Percentiles rank a stretch among this genome's conserved stretches.
Evolutionary conservation across 2,888 invertebrate genomes (phyloP).

Genomic region (Lasioglossum villosulum): DNA sequence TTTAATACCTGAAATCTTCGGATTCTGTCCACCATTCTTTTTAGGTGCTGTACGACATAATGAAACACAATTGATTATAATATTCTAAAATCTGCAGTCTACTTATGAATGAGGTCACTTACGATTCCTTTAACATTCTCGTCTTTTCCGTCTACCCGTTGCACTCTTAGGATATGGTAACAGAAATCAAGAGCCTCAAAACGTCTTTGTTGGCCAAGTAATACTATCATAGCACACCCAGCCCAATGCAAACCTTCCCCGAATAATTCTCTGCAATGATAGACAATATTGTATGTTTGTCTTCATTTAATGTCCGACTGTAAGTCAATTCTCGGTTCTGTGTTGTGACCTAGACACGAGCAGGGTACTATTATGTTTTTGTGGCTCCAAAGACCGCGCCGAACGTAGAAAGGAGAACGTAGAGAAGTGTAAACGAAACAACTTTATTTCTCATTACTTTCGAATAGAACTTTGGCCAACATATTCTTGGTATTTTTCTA

Average conservation of each 20-base stretch:
- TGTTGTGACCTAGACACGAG: too few species aligned
- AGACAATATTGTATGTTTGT: background rate
- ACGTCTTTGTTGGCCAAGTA: constrained; percentile 97
- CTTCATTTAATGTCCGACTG: background rate
- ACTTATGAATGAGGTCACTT: constrained; percentile 86
- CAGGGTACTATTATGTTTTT: too few species aligned
- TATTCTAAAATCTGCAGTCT: background rate
- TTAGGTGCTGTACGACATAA: constrained; percentile 90
- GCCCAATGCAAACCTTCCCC: constrained; percentile 99
- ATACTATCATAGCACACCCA: constrained; percentile 97
- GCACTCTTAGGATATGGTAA: constrained; percentile 98
- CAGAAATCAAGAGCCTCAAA: constrained; percentile 99
- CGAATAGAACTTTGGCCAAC: too few species aligned
- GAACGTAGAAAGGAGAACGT: too few species aligned
- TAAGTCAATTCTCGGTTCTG: too few species aligned
- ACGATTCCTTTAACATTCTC: constrained; percentile 97
- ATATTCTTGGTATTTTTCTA: too few species aligned
- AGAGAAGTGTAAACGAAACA: too few species aligned
- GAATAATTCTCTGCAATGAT: constrained; percentile 92
- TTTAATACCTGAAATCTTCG: constrained; percentile 99
- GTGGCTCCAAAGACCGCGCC: too few species aligned
- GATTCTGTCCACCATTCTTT: constrained; percentile 98
- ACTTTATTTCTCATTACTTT: too few species aligned
- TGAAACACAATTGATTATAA: constrained; percentile 51
- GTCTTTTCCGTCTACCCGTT: constrained; percentile 98